Base-by-base conservation (phyloP, 2,888 invertebrate genomes). In the Prenolepis imparis region DNA sequence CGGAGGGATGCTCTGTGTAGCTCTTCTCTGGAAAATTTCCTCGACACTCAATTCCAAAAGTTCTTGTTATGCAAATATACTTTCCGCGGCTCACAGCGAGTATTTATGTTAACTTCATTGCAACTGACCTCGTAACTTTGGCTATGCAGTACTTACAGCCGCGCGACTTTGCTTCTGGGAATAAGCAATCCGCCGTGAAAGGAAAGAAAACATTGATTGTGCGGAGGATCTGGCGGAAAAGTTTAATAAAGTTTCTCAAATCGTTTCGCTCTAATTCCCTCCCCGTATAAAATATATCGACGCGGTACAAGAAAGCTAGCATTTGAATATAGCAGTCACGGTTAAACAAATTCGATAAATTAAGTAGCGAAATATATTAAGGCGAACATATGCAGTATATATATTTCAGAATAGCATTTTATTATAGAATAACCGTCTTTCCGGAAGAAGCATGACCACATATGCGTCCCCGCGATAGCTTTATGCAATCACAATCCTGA, bases 51-150 rank as follows among this genome's bases (percentile, higher is more conserved):
- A 80, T 80, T 72, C 72, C 72, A 80, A 75, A 75, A 80, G 72
- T 80, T 82, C 66, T 66, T 77, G 44, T 77, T 82, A 82, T 82
- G 66, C 77, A 82, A 66, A 77, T 81, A 82, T 39, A 70, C 59
- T 80, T 61, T 36, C 59, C 59, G 59, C 44, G 18, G 44, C 78
- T 70, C 78, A 18, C 28, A 70, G 59, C 78, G 78, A 70, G 72
- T 80, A 80, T 80, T 80, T 80, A 72, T 80, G 78, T 70, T 80
- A 80, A 80, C 78, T 80, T 80, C 21, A 72, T 80, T 80, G 78
- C 78, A 80, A 80, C 72, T 80, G 78, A 70, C 78, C 77, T 66
- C 66, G 59, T 63, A 78, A 83, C 83, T 78, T 83, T 63, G 67
- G 24, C 67, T 61, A 68, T 44, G 78, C 32, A 28, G 78, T 68